Conservation (phyloP, 2,888 invertebrate genomes). For the Drosophila sordidula region DNA sequence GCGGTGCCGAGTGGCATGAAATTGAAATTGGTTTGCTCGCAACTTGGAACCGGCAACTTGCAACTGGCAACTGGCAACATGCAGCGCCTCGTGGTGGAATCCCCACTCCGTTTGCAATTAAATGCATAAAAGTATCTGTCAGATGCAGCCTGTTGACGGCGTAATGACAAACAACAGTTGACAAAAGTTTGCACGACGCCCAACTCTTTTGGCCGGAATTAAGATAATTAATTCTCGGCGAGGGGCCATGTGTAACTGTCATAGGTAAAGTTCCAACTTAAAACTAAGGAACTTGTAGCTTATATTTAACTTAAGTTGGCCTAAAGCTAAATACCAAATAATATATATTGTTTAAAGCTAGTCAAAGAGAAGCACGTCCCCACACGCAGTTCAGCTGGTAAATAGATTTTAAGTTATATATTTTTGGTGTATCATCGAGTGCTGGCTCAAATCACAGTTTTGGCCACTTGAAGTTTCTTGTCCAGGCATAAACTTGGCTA, state of each 20-base stretch:
- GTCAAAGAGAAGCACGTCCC: no score
- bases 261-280: conserved; percentile 20
- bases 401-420: conserved; percentile 36
- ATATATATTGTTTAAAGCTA: not conserved
- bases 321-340: conserved; percentile 9
- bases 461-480: conserved; percentile 56
- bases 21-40: conserved; percentile 52
- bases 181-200: conserved; percentile 51
- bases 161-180: conserved; percentile 68
- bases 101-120: conserved; percentile 45
- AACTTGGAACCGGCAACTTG: conserved; percentile 18
- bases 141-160: conserved; percentile 49
- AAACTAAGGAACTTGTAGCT: not conserved
- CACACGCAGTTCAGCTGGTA: conserved; percentile 7
- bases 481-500: conserved; percentile 64
- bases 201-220: conserved; percentile 32
- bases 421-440: conserved; percentile 36
- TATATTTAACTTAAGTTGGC: not conserved
- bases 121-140: conserved; percentile 62
- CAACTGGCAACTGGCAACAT: conserved; percentile 24
- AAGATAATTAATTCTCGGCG: conserved; percentile 57
- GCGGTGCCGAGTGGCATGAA: conserved; percentile 55
- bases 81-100: conserved; percentile 17
- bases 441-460: conserved; percentile 42
- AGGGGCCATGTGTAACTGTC: conserved; percentile 46